Conservation (phyloP, 1,140 invertebrate genomes). For the Argopecten irradians region DNA sequence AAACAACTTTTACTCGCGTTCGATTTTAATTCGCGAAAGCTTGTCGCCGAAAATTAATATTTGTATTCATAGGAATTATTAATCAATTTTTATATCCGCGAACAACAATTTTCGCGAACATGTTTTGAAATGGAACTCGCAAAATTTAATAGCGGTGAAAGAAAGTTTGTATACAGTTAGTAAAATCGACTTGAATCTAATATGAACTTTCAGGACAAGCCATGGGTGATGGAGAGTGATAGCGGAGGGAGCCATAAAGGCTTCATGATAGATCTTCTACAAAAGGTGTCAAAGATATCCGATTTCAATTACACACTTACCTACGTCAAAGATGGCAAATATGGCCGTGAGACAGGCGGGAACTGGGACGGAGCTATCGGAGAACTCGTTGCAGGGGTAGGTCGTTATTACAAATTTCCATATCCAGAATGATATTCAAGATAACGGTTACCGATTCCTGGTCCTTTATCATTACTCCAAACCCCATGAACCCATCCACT, state of each 20-base stretch:
- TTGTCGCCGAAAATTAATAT: too few species aligned
- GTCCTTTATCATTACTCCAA: neutral
- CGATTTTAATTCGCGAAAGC: too few species aligned
- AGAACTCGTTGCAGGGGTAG: slow-evolving; percentile 50
- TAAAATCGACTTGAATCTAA: too few species aligned
- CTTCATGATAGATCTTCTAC: slow-evolving; percentile 55
- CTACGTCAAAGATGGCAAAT: slow-evolving; percentile 36
- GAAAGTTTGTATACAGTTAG: too few species aligned
- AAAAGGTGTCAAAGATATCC: slow-evolving; percentile 33
- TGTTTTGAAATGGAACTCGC: too few species aligned
- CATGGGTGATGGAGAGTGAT: slow-evolving; percentile 20
- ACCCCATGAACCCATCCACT: neutral
- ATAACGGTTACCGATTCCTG: neutral
- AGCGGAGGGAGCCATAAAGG: slow-evolving; percentile 44
- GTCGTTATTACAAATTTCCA: neutral
- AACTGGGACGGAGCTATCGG: slow-evolving; percentile 59
- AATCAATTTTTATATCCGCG: too few species aligned
- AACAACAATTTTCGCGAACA: too few species aligned
- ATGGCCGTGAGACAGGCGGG: slow-evolving; percentile 39
- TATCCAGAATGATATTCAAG: neutral
- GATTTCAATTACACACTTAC: slow-evolving; percentile 53
- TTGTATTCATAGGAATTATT: too few species aligned
- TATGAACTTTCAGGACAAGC: neutral
- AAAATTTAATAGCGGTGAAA: too few species aligned
- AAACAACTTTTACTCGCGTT: too few species aligned